Conservation (phyloP, 2,113 vertebrate species). For the Hippocampus comes region DNA sequence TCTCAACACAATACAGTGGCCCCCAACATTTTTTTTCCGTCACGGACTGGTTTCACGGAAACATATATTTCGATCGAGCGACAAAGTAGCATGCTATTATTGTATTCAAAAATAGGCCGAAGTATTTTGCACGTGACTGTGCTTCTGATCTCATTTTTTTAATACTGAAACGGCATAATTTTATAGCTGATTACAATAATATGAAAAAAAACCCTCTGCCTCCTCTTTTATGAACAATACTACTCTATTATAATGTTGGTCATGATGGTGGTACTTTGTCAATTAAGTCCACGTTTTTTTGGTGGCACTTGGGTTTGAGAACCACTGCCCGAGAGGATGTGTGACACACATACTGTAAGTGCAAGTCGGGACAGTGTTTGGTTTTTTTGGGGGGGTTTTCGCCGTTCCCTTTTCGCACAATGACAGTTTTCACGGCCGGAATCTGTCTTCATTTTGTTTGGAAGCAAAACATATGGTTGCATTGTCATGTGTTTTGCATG, state of each 20-base stretch:
- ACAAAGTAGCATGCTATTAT: too few relatives aligned
- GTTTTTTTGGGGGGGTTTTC: too few relatives aligned
- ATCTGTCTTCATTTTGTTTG: neutral
- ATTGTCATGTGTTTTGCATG: neutral
- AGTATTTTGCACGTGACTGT: too few relatives aligned
- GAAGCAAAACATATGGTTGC: neutral
- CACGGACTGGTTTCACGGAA: too few relatives aligned
- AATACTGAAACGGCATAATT: too few relatives aligned
- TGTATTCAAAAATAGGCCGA: too few relatives aligned
- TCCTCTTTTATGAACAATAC: neutral
- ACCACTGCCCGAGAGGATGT: neutral
- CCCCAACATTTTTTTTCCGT: too few relatives aligned
- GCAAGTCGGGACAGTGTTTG: neutral
- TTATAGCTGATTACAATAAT: too few relatives aligned
- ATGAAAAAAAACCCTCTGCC: neutral
- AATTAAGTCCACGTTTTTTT: neutral
- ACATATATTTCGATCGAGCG: too few relatives aligned
- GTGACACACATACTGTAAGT: neutral
- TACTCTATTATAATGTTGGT: neutral
- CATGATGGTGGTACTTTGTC: neutral
- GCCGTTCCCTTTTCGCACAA: neutral
- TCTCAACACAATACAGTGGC: too few relatives aligned
- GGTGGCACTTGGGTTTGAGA: neutral
- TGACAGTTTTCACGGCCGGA: neutral
- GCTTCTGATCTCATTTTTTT: too few relatives aligned